Base-by-base conservation (phyloP, 1,140 invertebrate species). In the Drosophila carrolli region DNA sequence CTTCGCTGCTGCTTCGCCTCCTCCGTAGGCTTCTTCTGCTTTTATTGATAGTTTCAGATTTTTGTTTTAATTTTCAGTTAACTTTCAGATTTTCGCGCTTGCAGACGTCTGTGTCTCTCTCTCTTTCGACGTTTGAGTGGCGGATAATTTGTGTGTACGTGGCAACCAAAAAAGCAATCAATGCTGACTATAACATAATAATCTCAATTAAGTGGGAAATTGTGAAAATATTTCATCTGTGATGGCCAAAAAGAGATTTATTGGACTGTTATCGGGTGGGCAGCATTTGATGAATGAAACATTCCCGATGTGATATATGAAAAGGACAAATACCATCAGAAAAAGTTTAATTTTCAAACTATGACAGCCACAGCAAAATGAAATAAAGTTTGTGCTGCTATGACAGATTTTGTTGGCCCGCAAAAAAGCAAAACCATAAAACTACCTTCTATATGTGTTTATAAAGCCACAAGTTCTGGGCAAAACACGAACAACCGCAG, bases 81-180 rank as follows among this genome's bases (percentile, higher is more conserved):
- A 91, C 90, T 91, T 91, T 91, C 86, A 68, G 90, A 91, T 91
- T 91, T 91, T 90, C 90, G 86, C 90, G 90, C 73, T 91, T 63
- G 51, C 86, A 90, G 90, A 91, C 90, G 90, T 89, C 70, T 90
- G 71, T 27, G 53, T 63, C 38, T 38, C 29, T 51, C 55, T 41
- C 55, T 41, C 43, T 37, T 14, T 73, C 43, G 38, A 50, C 35
- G 61, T 48, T 35, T 41, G 46, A 40, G 56, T 65, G 53, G 37
- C 55, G 59, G 46, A 43, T 61, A 59, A 40, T 56, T 58, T 59
- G 35, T 46, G 57, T 85, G 81, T 85, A 84, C 81, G 81, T 84
- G 81, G 81, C 81, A 81, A 53, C 16, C 46, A 9, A 58, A 57
- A 56, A 40, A 38, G 40, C 54, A 46, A 46, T 46, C 35, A 43